phyloP scores from a whole-genome alignment of 2,888 invertebrate genomes.

The Netelia inedita region DNA sequence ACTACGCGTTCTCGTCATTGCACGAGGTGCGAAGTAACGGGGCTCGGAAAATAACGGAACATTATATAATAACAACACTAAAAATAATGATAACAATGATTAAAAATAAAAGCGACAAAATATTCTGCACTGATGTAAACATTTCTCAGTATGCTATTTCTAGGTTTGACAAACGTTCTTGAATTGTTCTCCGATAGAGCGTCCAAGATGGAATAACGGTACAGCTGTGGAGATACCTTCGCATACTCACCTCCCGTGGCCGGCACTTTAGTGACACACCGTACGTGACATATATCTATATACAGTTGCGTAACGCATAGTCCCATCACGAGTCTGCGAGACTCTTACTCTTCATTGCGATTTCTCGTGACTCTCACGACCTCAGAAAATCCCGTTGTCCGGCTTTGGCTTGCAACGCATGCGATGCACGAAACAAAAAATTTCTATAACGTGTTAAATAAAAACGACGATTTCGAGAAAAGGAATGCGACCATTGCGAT shows the following conservation, averaged over 20 bases:
- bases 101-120: constrained; percentile 69
- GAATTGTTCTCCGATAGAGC: constrained; percentile 46
- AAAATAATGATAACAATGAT: constrained; percentile 22
- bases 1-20: constrained; percentile 45
- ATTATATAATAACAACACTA: constrained; percentile 16
- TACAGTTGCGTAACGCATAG: constrained; percentile 52
- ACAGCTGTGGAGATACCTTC: background rate
- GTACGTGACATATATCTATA: constrained; percentile 2
- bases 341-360: constrained; percentile 55
- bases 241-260: constrained; percentile 14
- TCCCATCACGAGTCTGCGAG: constrained; percentile 38
- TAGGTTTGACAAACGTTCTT: constrained; percentile 41
- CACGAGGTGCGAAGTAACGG: constrained; percentile 38
- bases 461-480: background rate
- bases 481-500: background rate
- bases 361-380: constrained; percentile 53
- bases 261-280: constrained; percentile 25
- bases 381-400: constrained; percentile 36
- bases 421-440: background rate
- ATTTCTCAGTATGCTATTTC: constrained; percentile 39
- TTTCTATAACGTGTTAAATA: background rate
- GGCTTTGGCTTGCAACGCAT: background rate
- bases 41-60: constrained; percentile 62
- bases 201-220: constrained; percentile 51
- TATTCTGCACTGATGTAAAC: constrained; percentile 25